Evolutionary conservation across 92 coral and sea anemone species (phyloP), one percentile per base, ranked within the genome.

Genomic region (Actinernus sp.): DNA sequence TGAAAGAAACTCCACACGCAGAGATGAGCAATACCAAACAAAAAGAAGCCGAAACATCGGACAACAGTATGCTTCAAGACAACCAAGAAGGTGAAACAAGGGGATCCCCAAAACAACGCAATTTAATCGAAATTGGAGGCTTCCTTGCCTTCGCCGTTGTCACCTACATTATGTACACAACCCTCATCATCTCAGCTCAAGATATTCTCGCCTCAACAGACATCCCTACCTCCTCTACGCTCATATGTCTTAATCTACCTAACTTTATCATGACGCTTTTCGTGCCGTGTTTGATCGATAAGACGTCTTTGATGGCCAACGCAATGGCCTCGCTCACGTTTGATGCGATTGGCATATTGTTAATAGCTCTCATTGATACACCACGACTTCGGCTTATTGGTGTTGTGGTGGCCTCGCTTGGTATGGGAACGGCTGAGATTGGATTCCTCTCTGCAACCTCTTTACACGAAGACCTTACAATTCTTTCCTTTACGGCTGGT

Each of bases 371-470:
- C 20, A 70, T 70, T 3, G 57, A 61, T 1, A 70, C 78, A 2
- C 78, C 78, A 14, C 65, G 78, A n/a, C 58, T 70, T 3, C n/a
- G 78, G 30, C 54, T 70, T 0, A 28, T 70, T 1, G 78, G 78
- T 9, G 58, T 70, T 28, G 18, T 70, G 11, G 67, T 70, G 3
- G 78, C 78, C 1, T 70, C 78, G 43, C 78, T 70, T 31, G 78
- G 78, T 6, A 38, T 70, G 16, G 78, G 56, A 0, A 70, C 78
- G 10, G 78, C 78, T 17, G 78, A 70, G 26, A 70, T 70, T 24
- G 58, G 78, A 1, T 70, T 70, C 58, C 67, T 70, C 31, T 70
- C 78, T 9, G 78, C 78, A 11, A 70, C 78, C 13, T 70, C 78
- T 2, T 31, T 70, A 33, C 78, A 70, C 46, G 65, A 70, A 21